These are phyloP conservation scores for Ostrea edulis DNA, from an alignment of 1,140 invertebrate species.

Conservation along the genomic window DNA sequence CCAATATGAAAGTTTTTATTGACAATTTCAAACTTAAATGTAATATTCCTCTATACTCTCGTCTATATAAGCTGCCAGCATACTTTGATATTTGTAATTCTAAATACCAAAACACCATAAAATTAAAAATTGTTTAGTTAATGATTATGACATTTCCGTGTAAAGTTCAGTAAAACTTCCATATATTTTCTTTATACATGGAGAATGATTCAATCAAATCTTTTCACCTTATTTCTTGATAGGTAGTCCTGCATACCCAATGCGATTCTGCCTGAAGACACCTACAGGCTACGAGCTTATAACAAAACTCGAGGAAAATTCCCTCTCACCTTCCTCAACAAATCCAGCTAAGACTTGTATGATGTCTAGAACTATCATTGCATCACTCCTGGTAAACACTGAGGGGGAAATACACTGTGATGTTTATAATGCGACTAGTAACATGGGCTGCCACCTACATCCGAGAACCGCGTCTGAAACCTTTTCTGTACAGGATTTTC, in stretches of 20 bases:
- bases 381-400: background rate
- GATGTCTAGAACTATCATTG: background rate
- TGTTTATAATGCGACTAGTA: background rate
- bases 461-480: background rate
- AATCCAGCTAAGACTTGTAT: background rate
- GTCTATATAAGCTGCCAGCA: too few relatives aligned
- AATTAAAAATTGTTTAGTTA: too few relatives aligned
- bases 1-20: too few relatives aligned
- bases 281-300: background rate
- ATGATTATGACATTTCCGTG: too few relatives aligned
- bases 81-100: too few relatives aligned
- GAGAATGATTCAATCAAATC: too few relatives aligned
- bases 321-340: background rate
- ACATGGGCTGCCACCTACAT: background rate
- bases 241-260: background rate
- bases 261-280: constrained; percentile 3
- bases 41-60: too few relatives aligned
- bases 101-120: too few relatives aligned
- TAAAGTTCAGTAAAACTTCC: too few relatives aligned
- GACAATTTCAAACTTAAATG: too few relatives aligned
- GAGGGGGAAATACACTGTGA: background rate
- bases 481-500: constrained; percentile 6
- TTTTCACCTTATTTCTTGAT: background rate
- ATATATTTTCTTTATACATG: too few relatives aligned
- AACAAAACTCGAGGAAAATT: background rate